phyloP scores from a whole-genome alignment of 30 jellyfish, hydroid and myxozoan species.

The Hydractinia echinata region DNA sequence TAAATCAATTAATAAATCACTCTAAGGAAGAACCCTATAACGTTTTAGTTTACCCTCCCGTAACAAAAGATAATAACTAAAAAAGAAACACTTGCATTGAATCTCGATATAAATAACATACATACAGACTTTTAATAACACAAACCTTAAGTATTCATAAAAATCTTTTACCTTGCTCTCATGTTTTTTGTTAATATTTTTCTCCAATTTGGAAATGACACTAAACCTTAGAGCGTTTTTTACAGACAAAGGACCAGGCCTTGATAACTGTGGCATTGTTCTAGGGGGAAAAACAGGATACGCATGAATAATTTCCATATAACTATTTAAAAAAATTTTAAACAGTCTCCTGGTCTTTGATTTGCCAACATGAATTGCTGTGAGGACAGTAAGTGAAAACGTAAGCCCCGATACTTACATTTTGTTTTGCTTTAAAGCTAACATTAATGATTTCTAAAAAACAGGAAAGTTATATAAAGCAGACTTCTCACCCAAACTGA shows the following conservation, averaged over 20 bases:
- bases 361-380: too few species aligned
- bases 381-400: too few species aligned
- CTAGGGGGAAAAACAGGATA: too few species aligned
- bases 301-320: too few species aligned
- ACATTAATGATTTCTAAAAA: background rate
- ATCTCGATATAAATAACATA: too few species aligned
- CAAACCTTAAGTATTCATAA: background rate
- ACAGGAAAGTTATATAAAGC: background rate
- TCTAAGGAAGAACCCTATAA: background rate
- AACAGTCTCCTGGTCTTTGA: too few species aligned
- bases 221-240: constrained; percentile 3
- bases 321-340: too few species aligned
- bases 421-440: background rate
- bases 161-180: background rate
- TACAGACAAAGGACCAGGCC: background rate
- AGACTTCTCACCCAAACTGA: background rate
- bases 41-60: background rate
- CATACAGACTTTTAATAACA: background rate
- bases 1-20: background rate
- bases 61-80: background rate
- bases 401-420: background rate
- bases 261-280: too few species aligned
- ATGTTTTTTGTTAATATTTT: background rate
- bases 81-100: background rate
- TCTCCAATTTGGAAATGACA: background rate